Percentiles rank a stretch among this genome's conserved stretches.
Evolutionary conservation across 2,888 invertebrate species (phyloP).

Genomic region (Caenorhabditis japonica): DNA sequence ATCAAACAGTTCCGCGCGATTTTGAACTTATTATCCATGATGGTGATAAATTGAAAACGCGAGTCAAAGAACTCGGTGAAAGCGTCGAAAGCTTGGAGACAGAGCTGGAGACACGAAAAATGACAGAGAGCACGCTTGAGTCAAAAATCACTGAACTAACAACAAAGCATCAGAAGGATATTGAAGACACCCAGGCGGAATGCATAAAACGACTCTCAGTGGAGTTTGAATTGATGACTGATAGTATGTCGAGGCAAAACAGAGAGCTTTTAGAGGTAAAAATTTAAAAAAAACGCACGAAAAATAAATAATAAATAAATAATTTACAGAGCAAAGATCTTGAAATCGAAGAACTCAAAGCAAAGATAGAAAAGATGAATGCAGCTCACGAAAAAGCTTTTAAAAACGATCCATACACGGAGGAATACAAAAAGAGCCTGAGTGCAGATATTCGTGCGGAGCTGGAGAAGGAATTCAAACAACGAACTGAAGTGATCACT

Average conservation of each 20-base stretch:
- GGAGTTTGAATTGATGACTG: conserved; percentile 61
- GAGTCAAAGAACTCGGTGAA: conserved; percentile 31
- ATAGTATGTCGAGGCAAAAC: conserved; percentile 41
- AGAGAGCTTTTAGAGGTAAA: conserved; percentile 40
- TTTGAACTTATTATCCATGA: conserved; percentile 28
- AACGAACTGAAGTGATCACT: conserved; percentile 65
- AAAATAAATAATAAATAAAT: background rate
- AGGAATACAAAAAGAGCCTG: conserved; percentile 50
- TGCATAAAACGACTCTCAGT: conserved; percentile 61
- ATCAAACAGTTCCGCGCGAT: conserved; percentile 41
- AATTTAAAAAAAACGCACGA: background rate
- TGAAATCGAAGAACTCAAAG: conserved; percentile 50
- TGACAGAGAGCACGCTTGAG: conserved; percentile 2
- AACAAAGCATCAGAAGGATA: conserved; percentile 19
- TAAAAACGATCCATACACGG: conserved; percentile 47
- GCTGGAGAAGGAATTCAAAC: conserved; percentile 66
- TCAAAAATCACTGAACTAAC: conserved; percentile 11
- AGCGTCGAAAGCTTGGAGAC: conserved; percentile 27
- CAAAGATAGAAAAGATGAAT: conserved; percentile 55
- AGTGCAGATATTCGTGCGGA: conserved; percentile 53
- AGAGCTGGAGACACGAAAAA: conserved; percentile 16
- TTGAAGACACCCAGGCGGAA: conserved; percentile 47
- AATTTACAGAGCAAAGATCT: conserved; percentile 54
- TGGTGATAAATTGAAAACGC: conserved; percentile 24
- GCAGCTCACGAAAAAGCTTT: conserved; percentile 46